Conservation (phyloP, 2,888 invertebrate species). For the Cheilosia variabilis region DNA sequence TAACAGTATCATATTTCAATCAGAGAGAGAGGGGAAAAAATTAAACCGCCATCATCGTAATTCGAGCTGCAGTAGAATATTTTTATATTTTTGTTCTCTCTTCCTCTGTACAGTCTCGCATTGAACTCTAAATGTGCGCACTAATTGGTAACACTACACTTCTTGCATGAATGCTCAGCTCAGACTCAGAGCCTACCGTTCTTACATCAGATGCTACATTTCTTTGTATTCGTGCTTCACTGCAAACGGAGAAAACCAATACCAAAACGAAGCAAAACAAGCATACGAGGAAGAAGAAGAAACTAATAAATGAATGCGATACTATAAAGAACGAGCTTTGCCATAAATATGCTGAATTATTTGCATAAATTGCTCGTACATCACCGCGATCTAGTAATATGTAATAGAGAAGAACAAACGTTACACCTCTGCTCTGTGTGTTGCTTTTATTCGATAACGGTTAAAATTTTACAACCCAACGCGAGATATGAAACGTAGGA, state of each 20-base stretch:
- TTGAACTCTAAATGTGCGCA: conserved; percentile 71
- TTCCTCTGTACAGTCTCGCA: conserved; percentile 32
- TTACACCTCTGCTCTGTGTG: conserved; percentile 19
- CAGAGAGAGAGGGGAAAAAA: conserved; percentile 23
- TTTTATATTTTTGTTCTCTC: conserved; percentile 4
- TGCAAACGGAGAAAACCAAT: conserved; percentile 22
- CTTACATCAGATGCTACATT: conserved; percentile 52
- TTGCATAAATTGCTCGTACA: conserved; percentile 69
- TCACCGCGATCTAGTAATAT: conserved; percentile 58
- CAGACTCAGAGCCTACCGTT: conserved; percentile 47
- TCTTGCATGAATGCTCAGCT: conserved; percentile 61
- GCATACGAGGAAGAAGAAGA: conserved; percentile 18
- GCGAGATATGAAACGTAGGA: neutral
- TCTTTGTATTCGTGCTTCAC: conserved; percentile 19
- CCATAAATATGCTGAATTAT: conserved; percentile 42
- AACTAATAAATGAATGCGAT: conserved; percentile 5
- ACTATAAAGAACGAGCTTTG: conserved; percentile 27
- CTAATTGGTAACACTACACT: conserved; percentile 71
- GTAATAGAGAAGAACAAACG: conserved; percentile 35
- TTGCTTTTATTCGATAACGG: conserved; percentile 52
- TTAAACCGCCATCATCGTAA: conserved; percentile 25
- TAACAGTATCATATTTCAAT: conserved; percentile 62
- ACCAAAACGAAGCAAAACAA: conserved; percentile 1
- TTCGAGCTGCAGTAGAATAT: conserved; percentile 35
- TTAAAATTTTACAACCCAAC: conserved; percentile 21